Conservation (phyloP, 2,113 vertebrate species). For the Semicossyphus pulcher region DNA sequence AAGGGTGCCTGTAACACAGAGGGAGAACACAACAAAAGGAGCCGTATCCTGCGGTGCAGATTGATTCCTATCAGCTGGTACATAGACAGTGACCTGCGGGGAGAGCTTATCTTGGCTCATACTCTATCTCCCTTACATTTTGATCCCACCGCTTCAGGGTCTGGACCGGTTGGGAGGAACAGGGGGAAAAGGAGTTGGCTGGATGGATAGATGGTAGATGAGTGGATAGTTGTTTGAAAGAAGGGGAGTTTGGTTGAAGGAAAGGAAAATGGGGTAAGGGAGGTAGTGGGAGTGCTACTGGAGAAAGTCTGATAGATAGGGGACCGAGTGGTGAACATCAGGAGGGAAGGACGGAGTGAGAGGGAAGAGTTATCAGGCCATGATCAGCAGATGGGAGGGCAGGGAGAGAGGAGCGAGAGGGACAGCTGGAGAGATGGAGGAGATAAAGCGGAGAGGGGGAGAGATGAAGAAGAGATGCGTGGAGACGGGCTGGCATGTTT, state of each 20-base stretch:
- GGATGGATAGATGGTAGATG: slow-evolving; percentile 27
- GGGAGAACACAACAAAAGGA: slow-evolving; percentile 68
- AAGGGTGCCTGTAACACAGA: slow-evolving; percentile 53
- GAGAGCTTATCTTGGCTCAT: slow-evolving; percentile 75
- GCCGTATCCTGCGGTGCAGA: slow-evolving; percentile 68
- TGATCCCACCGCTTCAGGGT: slow-evolving; percentile 71
- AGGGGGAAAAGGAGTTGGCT: slow-evolving; percentile 40
- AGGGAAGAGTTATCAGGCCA: slow-evolving; percentile 66
- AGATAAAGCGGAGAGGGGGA: slow-evolving; percentile 60
- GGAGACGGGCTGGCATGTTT: slow-evolving; percentile 52
- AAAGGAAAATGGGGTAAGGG: slow-evolving; percentile 2
- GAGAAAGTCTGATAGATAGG: slow-evolving; percentile 51
- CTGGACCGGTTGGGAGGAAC: slow-evolving; percentile 41
- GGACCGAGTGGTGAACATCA: slow-evolving; percentile 43
- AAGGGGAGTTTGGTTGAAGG: neutral
- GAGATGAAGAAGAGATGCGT: slow-evolving; percentile 57
- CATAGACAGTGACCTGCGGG: slow-evolving; percentile 77
- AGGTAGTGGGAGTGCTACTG: neutral
- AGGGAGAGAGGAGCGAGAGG: slow-evolving; percentile 61
- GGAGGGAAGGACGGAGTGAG: slow-evolving; percentile 40
- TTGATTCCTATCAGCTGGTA: slow-evolving; percentile 79
- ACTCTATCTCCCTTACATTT: slow-evolving; percentile 69
- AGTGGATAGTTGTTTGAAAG: slow-evolving; percentile 23
- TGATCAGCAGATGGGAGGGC: slow-evolving; percentile 79
- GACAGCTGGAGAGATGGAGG: slow-evolving; percentile 72